Percentiles rank a stretch among this genome's conserved stretches.
Conservation (phyloP, 2,888 invertebrate species). For the Tuberolachnus salignus region DNA sequence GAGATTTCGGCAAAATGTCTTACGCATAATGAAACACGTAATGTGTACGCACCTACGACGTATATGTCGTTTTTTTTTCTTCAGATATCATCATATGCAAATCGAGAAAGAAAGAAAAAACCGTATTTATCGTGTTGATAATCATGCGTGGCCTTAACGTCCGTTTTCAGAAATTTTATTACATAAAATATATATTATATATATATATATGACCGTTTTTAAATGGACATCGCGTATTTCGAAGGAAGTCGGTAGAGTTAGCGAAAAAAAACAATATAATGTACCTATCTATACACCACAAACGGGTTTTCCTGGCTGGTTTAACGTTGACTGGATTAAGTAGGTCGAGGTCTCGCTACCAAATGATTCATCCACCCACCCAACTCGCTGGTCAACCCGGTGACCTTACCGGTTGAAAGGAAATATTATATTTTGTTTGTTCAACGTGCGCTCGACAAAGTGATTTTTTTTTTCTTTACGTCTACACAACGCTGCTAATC, state of each 20-base stretch:
- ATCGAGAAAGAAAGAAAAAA: constrained; percentile 1
- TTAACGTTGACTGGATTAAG: constrained; percentile 55
- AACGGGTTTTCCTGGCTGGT: constrained; percentile 56
- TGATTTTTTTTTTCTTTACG: constrained; percentile 18
- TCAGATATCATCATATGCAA: background rate
- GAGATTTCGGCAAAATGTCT: background rate
- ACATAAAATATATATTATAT: background rate
- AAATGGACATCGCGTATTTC: constrained; percentile 47
- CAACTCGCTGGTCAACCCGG: constrained; percentile 49
- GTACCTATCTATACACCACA: background rate
- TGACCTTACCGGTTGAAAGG: constrained; percentile 55
- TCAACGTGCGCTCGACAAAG: constrained; percentile 34
- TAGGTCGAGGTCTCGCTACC: constrained; percentile 51
- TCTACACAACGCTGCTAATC: background rate
- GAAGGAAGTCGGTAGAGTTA: constrained; percentile 50
- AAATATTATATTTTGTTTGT: constrained; percentile 54
- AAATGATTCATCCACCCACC: constrained; percentile 55
- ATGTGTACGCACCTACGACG: background rate
- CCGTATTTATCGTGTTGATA: background rate
- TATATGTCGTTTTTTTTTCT: constrained; percentile 8
- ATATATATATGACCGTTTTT: constrained; percentile 27
- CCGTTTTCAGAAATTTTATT: constrained; percentile 31
- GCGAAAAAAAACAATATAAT: constrained; percentile 51
- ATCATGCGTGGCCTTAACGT: constrained; percentile 36
- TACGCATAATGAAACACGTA: background rate